These are phyloP conservation scores for Trissolcus brochymenae DNA, from an alignment of 2,888 invertebrate genomes.

Conservation along the genomic window DNA sequence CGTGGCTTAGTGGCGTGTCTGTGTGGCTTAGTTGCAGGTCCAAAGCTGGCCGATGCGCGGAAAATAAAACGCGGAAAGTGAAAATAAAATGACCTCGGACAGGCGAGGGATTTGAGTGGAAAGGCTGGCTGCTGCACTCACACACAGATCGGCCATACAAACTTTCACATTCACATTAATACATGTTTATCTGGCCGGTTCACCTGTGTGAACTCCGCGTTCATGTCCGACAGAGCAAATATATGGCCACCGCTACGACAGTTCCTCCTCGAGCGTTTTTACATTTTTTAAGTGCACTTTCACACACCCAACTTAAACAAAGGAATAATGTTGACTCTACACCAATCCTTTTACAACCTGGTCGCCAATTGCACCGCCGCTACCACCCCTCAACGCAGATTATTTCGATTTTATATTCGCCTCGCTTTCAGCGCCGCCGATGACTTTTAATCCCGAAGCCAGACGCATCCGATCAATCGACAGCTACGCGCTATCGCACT, in stretches of 20 bases:
- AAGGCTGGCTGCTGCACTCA: conserved; percentile 55
- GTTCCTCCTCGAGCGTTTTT: conserved; percentile 64
- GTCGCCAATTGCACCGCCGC: conserved; percentile 10
- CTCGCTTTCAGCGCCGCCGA: conserved; percentile 41
- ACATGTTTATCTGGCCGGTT: conserved; percentile 40
- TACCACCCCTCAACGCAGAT: conserved; percentile 27
- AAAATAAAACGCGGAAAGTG: conserved; percentile 70
- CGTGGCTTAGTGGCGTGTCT: conserved; percentile 65
- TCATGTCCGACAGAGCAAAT: conserved; percentile 54
- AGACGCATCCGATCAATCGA: conserved; percentile 38
- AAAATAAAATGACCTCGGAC: conserved; percentile 69
- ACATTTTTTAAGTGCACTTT: conserved; percentile 68
- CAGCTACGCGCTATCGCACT: conserved; percentile 30
- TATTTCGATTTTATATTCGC: conserved; percentile 52
- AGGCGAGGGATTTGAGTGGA: conserved; percentile 63
- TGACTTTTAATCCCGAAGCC: conserved; percentile 56
- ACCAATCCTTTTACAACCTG: conserved; percentile 5
- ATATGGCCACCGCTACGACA: conserved; percentile 64
- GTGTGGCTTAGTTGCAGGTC: conserved; percentile 62
- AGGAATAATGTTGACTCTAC: conserved; percentile 39
- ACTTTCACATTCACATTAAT: not conserved
- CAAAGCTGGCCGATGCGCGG: conserved; percentile 59
- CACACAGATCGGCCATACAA: no score
- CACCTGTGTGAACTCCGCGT: conserved; percentile 41
- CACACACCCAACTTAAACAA: conserved; percentile 45